Conservation (phyloP, 2,888 invertebrate genomes). For the Amblyteles armatorius region DNA sequence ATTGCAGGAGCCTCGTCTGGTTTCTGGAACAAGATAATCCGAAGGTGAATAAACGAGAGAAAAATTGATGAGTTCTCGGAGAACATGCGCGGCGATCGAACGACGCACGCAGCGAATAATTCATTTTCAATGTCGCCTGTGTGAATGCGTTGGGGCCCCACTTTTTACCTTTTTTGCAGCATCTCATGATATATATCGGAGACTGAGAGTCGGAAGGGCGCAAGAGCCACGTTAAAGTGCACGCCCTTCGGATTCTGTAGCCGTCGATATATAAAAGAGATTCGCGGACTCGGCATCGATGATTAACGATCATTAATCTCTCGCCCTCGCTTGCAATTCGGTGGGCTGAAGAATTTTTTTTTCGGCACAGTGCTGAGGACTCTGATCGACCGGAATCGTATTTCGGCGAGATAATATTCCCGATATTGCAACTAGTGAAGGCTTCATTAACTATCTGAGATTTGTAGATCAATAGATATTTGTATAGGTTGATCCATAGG, state of each 20-base stretch:
- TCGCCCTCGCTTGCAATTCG: neutral
- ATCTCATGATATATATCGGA: neutral
- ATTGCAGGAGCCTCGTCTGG: neutral
- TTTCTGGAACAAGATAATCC: constrained; percentile 41
- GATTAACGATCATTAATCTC: constrained; percentile 14
- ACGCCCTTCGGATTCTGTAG: neutral
- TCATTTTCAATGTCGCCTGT: neutral
- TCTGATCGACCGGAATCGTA: neutral
- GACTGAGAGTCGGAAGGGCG: neutral
- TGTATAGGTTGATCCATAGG: neutral
- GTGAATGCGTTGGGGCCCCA: no score
- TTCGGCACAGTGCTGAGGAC: neutral
- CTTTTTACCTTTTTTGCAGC: neutral
- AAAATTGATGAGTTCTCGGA: constrained; percentile 37
- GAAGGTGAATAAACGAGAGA: constrained; percentile 25
- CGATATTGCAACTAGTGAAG: neutral
- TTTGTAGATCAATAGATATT: neutral
- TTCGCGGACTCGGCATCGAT: neutral
- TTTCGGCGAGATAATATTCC: neutral
- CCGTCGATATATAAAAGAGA: neutral
- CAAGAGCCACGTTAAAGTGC: neutral
- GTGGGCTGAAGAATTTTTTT: neutral
- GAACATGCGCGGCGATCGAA: neutral
- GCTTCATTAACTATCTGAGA: neutral
- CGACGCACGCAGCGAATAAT: neutral